Evolutionary conservation across 2,113 vertebrate species (phyloP), one percentile per base, ranked within the genome.

Genomic region (Dicrurus megarhynchus): DNA sequence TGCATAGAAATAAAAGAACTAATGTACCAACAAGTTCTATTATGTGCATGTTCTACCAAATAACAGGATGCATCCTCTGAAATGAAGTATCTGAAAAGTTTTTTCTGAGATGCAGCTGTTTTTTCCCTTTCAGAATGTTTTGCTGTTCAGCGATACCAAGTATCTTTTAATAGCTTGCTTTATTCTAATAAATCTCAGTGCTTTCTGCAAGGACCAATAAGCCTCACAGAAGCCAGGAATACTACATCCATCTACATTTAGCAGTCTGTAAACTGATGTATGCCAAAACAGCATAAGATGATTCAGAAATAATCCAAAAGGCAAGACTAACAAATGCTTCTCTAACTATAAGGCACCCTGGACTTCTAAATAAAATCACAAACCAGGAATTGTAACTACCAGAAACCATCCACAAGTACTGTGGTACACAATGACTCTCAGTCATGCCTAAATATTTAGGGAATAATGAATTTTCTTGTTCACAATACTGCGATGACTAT

Each of bases 401-500:
- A 56, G 46, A 88, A 95, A 61, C 22, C 73, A 80, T 46, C 7
- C 22, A 83, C 16, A 64, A 49, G 30, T 69, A 49, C 6, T 41
- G 3, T 27, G 10, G 49, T 18, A 76, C 6, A 23, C 13, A 64
- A 15, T 44, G 23, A 83, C 18, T 69, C 17, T 67, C 27, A 60
- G 10, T 50, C 55, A 60, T 42, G 15, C 11, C 41, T 64, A 64
- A 55, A 56, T 53, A 85, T 27, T 71, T 44, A 85, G 15, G 5
- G 7, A 65, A 73, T 19, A 76, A 74, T 41, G 7, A 60, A 30
- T 68, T 76, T 88, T 87, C 23, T 44, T 4, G 2, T 65, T 77
- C 5, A 3, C 9, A 73, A 5, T 49, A 30, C 6, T 53, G 33
- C 0, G 0, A 80, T n/a, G 37, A 74, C 9, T n/a, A 2, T 6